These are phyloP conservation scores for Steinernema feltiae DNA, from an alignment of 1,140 invertebrate genomes.

Conservation along the genomic window DNA sequence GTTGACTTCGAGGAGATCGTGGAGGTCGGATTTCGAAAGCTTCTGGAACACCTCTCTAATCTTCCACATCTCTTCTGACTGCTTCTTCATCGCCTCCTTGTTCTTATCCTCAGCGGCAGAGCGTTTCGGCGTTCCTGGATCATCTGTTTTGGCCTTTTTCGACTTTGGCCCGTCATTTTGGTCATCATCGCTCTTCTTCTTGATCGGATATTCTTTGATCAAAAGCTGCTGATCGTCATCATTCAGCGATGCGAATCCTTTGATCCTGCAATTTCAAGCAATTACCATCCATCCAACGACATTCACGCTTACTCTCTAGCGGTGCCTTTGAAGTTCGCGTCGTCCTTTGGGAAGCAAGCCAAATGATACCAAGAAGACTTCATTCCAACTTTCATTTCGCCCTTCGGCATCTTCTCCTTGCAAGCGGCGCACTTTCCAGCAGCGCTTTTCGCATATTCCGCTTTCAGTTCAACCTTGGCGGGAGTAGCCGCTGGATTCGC, in stretches of 20 bases:
- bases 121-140: neutral
- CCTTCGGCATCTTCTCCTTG: neutral
- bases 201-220: neutral
- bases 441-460: slow-evolving; percentile 7
- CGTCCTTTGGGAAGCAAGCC: slow-evolving; percentile 44
- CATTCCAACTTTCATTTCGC: neutral
- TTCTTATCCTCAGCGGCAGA: neutral
- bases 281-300: neutral
- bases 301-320: slow-evolving; percentile 2
- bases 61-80: slow-evolving; percentile 74
- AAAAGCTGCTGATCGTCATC: neutral
- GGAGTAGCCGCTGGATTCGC: neutral
- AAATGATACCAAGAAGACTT: neutral
- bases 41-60: slow-evolving; percentile 65
- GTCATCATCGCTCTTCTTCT: neutral
- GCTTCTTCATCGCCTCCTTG: slow-evolving; percentile 62
- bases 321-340: slow-evolving; percentile 34
- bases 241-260: neutral
- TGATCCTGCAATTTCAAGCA: neutral
- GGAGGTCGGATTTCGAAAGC: slow-evolving; percentile 64
- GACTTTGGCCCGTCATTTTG: neutral
- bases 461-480: neutral
- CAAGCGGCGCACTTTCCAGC: neutral
- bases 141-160: slow-evolving; percentile 10
- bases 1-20: slow-evolving; percentile 69